Evolutionary conservation across 1,140 invertebrate species (phyloP), one percentile per base, ranked within the genome.

Genomic region (Reticulitermes speratus): DNA sequence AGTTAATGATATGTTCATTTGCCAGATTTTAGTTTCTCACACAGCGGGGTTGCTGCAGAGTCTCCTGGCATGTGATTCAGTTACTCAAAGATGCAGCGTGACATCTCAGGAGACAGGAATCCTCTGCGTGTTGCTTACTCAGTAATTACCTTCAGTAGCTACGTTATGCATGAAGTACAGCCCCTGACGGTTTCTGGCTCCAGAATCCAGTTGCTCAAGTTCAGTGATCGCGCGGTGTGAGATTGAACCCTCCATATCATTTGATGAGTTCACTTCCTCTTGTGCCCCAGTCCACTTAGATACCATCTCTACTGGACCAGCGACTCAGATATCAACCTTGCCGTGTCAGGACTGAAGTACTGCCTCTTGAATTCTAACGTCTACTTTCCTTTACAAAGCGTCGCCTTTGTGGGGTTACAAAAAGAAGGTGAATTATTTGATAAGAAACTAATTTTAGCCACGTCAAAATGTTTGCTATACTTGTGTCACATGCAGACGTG

Each of bases 321-420:
- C 25, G 7, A 30, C 65, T n/a, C 11, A 2, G 7, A 75, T 30
- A 75, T 30, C 25, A 25, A 75, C 65, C 25, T 1, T 8, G 25
- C 65, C 65, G n/a, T 75, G 65, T 75, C 65, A 75, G 12, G n/a
- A 25, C n/a, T 75, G 25, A 16, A 75, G 65, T 30, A 75, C 14
- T 75, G 65, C 65, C n/a, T 75, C 65, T 75, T 75, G 65, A 75
- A 75, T 75, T 75, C 65, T 30, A 75, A 75, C n/a, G 65, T 75
- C 25, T 75, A 30, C 25, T 75, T 75, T 75, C 30, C 65, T 8
- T 30, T 75, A 30, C 65, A 75, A 30, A n/a, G 8, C 65, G n/a
- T 75, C 65, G n/a, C 11, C 65, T 0, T 75, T 75, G 5, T 30
- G 25, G 8, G 8, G 7, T 75, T 75, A n/a, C n/a, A 30, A n/a